Conservation (phyloP, 2,113 vertebrate genomes). For the Melanerpes aurifrons region DNA sequence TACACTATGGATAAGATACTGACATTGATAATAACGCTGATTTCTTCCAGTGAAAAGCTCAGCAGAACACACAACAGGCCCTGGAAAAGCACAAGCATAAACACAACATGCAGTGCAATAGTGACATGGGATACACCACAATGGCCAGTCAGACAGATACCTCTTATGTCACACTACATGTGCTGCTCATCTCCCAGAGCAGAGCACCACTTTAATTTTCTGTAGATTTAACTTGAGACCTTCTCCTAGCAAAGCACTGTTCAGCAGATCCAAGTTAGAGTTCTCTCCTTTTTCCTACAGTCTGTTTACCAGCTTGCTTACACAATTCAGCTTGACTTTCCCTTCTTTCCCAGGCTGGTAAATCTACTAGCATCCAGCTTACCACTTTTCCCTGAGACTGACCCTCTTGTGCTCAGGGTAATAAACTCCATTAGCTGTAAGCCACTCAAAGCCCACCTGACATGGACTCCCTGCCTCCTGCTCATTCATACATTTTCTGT, state of each 20-base stretch:
- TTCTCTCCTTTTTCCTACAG: conserved; percentile 16
- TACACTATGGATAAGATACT: not conserved
- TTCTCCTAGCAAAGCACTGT: not conserved
- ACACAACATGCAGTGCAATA: not conserved
- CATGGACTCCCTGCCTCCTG: not conserved
- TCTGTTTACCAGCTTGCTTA: conserved; percentile 3
- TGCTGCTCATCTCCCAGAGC: not conserved
- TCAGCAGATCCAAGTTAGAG: not conserved
- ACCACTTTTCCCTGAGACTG: not conserved
- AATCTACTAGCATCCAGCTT: not conserved
- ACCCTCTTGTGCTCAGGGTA: not conserved
- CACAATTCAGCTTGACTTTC: not conserved
- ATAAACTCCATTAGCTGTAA: not conserved
- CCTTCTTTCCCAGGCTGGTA: not conserved
- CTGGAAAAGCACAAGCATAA: not conserved
- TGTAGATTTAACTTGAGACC: not conserved
- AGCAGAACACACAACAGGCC: not conserved
- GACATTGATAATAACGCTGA: not conserved
- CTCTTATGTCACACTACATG: not conserved
- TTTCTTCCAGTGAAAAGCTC: not conserved
- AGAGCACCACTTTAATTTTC: not conserved
- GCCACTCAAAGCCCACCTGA: not conserved
- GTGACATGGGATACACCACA: rapidly evolving
- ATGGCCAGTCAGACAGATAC: not conserved
- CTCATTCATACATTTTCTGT: not conserved